Conservation (phyloP, 1,140 invertebrate genomes). For the Archivesica marissinica region DNA sequence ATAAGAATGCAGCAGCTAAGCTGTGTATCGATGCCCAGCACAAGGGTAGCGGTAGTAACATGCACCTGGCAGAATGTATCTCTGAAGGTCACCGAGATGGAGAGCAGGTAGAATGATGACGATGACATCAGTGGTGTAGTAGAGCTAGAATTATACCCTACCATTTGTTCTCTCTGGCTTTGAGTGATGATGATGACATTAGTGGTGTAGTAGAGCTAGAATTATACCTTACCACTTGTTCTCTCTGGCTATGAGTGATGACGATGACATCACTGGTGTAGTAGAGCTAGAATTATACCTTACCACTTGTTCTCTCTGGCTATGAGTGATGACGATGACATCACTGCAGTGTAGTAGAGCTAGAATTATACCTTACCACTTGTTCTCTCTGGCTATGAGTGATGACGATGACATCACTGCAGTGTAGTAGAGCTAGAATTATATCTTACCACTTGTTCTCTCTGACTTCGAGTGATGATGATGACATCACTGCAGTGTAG, state of each 20-base stretch:
- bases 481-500: not conserved
- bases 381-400: not conserved
- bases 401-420: not conserved
- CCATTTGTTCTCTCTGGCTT: not conserved
- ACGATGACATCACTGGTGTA: not conserved
- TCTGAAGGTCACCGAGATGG: constrained; percentile 23
- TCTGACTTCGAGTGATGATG: not conserved
- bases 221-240: not conserved
- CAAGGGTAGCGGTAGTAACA: constrained; percentile 25
- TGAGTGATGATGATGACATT: not conserved
- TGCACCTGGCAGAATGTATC: constrained; percentile 35
- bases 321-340: not conserved
- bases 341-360: not conserved
- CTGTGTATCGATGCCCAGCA: constrained; percentile 50
- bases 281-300: not conserved
- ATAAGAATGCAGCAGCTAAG: constrained; percentile 32
- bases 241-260: not conserved
- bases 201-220: not conserved
- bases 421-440: not conserved
- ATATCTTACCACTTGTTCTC: not conserved
- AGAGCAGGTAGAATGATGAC: constrained; percentile 35
- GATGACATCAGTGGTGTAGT: not conserved
- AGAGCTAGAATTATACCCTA: not conserved
- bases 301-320: not conserved
- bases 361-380: constrained; percentile 2